A percentile compares a stretch with the other conserved stretches of the same genome.
These are phyloP conservation scores for Poecilia wingei DNA, from an alignment of 2,797 vertebrate species.

Conservation along the genomic window DNA sequence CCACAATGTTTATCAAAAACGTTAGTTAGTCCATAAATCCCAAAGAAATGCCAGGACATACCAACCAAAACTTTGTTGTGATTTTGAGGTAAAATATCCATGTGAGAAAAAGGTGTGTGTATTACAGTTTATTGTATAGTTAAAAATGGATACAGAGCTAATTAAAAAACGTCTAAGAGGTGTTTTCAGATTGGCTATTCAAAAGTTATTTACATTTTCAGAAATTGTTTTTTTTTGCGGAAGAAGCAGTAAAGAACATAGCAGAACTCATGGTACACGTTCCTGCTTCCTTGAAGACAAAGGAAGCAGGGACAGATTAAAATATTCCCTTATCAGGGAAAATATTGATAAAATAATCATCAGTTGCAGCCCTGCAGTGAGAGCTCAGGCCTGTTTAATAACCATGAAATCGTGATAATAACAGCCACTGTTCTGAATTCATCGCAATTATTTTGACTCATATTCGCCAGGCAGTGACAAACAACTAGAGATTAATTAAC, in stretches of 20 bases:
- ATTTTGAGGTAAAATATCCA: background rate
- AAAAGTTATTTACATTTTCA: too few relatives aligned
- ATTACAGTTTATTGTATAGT: background rate
- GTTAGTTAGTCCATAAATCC: background rate
- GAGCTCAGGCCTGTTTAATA: conserved; percentile 23
- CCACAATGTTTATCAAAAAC: background rate
- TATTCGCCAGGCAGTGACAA: conserved; percentile 35
- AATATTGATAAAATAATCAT: background rate
- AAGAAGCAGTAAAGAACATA: too few relatives aligned
- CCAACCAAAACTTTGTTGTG: background rate
- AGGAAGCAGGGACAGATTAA: background rate
- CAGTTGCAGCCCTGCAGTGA: background rate
- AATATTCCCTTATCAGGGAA: background rate
- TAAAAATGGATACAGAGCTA: too few relatives aligned
- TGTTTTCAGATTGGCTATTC: too few relatives aligned
- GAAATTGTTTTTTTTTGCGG: too few relatives aligned
- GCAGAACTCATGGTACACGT: background rate
- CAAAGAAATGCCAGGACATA: background rate
- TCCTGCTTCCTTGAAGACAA: background rate
- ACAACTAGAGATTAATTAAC: conserved; percentile 67
- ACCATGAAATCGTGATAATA: conserved; percentile 12
- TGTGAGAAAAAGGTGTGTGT: background rate
- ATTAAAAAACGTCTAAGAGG: too few relatives aligned
- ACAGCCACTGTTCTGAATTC: conserved; percentile 19
- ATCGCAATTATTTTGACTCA: conserved; percentile 5